phyloP scores from a whole-genome alignment of 1,140 invertebrate genomes.

The Hetaerina americana region DNA sequence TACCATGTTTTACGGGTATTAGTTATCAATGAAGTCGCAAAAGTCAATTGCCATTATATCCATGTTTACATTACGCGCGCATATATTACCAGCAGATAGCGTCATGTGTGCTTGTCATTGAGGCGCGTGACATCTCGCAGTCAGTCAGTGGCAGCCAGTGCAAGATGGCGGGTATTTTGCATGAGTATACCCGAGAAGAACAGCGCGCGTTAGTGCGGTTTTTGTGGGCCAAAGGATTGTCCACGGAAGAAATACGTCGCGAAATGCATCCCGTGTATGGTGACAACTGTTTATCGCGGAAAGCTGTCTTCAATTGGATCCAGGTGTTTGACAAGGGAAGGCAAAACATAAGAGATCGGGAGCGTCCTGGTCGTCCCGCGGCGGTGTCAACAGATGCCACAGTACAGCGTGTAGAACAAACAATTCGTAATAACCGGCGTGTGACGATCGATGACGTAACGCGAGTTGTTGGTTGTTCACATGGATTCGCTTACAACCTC shows the following conservation, averaged over 20 bases:
- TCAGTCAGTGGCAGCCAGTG: too few relatives aligned
- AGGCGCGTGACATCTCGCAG: not conserved
- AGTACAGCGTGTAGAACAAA: conserved; percentile 1
- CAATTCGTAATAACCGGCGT: not conserved
- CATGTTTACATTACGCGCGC: too few relatives aligned
- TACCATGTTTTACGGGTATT: too few relatives aligned
- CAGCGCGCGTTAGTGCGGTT: not conserved
- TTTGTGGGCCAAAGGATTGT: not conserved
- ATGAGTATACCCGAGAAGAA: not conserved
- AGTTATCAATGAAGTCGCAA: too few relatives aligned
- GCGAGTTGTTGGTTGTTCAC: not conserved
- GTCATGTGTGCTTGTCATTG: not conserved
- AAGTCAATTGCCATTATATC: too few relatives aligned
- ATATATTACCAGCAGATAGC: not conserved
- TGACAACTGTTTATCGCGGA: not conserved
- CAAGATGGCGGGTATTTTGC: not conserved
- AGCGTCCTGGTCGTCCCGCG: conserved; percentile 5
- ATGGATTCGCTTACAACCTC: not conserved
- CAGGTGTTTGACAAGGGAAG: conserved; percentile 2
- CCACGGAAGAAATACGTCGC: not conserved
- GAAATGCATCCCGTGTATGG: not conserved
- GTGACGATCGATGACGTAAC: not conserved
- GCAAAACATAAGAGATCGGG: not conserved
- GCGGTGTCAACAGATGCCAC: not conserved
- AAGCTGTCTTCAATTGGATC: conserved; percentile 8